Evolutionary conservation across 2,888 invertebrate genomes (phyloP), one percentile per base, ranked within the genome.

Genomic region (Metopia argyrocephala): DNA sequence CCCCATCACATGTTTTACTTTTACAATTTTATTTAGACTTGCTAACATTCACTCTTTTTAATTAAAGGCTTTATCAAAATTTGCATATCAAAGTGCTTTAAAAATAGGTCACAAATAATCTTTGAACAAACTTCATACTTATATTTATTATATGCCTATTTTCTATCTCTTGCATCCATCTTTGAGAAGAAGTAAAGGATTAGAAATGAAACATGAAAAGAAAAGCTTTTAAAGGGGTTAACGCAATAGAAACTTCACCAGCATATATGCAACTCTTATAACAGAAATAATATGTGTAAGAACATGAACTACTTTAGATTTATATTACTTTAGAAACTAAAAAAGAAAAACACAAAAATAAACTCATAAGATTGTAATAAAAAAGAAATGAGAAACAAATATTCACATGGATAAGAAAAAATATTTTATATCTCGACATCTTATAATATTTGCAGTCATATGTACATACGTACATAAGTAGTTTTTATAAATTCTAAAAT

Each of bases 221-320:
- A 78, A 73, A 76, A 74, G 70, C 73, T 74, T 70, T 81, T 81
- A 73, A 81, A 78, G 70, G 81, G 81, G 78, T 81, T 81, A 78
- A 76, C 68, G 69, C 61, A 79, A 68, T 46, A 79, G 31, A 20
- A 66, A 66, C 52, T 73, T 9, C 56, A 48, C 70, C 70, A 70
- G n/a, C n/a, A n/a, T n/a, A 64, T 48, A 56, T 45, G 56, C 38
- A 38, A 4, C 31, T 12, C 9, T 38, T 12, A 38, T 38, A 38
- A 12, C 38, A 12, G 15, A 31, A 31, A 38, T 38, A 38, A n/a
- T n/a, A n/a, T n/a, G n/a, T n/a, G n/a, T 12, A 15, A n/a, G n/a
- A 59, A 52, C 70, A 61, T 50, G 62, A 81, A 78, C 78, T 38
- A 82, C 75, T 78, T 78, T 75, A 73, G 78, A 82, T 76, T 82